Base-by-base conservation (phyloP, 2,888 invertebrate genomes). In the Dryococelus australis region DNA sequence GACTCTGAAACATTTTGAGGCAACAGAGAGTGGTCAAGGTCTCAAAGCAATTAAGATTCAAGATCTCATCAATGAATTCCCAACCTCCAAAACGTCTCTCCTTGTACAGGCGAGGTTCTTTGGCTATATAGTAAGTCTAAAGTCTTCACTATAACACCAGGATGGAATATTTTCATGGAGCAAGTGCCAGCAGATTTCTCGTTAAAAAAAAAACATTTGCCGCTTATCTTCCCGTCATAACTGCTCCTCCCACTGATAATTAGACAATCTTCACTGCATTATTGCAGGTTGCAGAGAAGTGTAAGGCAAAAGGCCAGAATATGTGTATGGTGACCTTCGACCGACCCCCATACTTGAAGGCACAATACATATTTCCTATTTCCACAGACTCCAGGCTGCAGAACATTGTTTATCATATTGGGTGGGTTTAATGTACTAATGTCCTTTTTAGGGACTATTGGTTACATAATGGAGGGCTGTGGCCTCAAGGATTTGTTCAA, bases 271-370 rank as follows among this genome's bases (percentile, higher is more conserved):
- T 85, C 53, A 90, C 90, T 26, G 88, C 87, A 86, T 27, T 90
- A 5, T 80, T 84, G 79, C 83, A 80, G 87, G 90, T 90, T 53
- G 88, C 89, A 79, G 88, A 90, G 86, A 88, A 89, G 86, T 84
- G 89, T 51, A 89, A 90, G 87, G 78, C 86, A 43, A 84, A 87
- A 16, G 85, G 88, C 79, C 89, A 90, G 84, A 89, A 90, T 85
- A 86, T 86, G 10, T 90, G 90, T 87, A 88, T 91, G 16, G 89
- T 91, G 16, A 91, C 91, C 85, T 91, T 91, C 87, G 91, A 81
- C 88, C 91, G 91, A 79, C 92, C 91, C 8, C 88, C 91, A 24
- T 91, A 90, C 87, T 86, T 84, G 6, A 91, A 91, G 90, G 91
- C 91, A 85, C 88, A 90, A 85, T 91, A 91, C 88, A 91, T 91